Evolutionary conservation across 2,888 invertebrate genomes (phyloP).

Genomic region (Philereme transversata): DNA sequence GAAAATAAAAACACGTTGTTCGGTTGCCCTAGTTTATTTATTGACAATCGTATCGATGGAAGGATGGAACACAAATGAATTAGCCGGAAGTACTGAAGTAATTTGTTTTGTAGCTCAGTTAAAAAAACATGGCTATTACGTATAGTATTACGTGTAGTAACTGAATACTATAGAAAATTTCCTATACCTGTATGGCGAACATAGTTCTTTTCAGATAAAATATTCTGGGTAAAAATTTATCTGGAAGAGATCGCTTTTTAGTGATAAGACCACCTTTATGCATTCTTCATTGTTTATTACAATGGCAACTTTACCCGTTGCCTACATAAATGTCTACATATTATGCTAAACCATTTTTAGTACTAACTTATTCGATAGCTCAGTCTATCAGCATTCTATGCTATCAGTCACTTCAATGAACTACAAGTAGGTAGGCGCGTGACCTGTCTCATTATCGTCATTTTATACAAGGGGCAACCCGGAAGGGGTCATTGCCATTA

Average conservation of each 20-base stretch:
- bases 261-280: no score
- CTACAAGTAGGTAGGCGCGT: background rate
- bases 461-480: no score
- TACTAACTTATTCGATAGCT: background rate
- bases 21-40: conserved; percentile 44
- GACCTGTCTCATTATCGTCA: conserved; percentile 7
- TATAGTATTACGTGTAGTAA: no score
- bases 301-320: no score
- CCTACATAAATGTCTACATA: background rate
- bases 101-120: background rate
- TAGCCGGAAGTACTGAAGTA: conserved; percentile 3
- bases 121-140: no score
- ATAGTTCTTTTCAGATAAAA: no score
- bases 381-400: background rate
- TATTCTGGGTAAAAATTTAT: no score
- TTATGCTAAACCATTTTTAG: conserved; percentile 8
- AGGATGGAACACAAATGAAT: conserved; percentile 7
- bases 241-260: no score
- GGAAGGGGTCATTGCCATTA: no score
- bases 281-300: no score
- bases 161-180: no score
- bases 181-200: no score
- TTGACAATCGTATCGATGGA: conserved; percentile 40
- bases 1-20: conserved; percentile 40
- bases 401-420: conserved; percentile 6